Evolutionary conservation across 1,140 invertebrate genomes (phyloP).

Genomic region (Chironomus tepperi): DNA sequence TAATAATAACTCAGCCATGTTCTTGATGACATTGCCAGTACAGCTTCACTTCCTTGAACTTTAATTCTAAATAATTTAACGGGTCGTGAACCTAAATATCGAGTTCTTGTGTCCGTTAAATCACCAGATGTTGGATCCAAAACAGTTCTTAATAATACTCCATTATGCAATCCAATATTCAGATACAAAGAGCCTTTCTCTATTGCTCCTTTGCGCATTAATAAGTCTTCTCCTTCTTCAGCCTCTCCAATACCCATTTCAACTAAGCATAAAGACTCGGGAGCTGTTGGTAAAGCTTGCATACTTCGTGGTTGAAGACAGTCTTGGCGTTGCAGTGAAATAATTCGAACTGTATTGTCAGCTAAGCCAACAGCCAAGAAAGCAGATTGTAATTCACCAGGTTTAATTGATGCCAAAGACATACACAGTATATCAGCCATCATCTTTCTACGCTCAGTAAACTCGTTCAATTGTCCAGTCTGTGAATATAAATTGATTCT

Average conservation of each 20-base stretch:
- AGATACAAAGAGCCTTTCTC: constrained; percentile 73
- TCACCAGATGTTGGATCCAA: constrained; percentile 95
- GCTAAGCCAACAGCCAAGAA: constrained; percentile 95
- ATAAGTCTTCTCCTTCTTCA: constrained; percentile 45
- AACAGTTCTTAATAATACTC: constrained; percentile 88
- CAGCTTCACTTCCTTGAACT: constrained; percentile 94
- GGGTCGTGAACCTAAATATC: constrained; percentile 89
- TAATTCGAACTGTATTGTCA: constrained; percentile 95
- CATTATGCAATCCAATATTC: constrained; percentile 97
- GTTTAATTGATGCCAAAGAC: constrained; percentile 90
- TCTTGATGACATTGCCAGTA: constrained; percentile 93
- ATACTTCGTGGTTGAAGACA: constrained; percentile 89
- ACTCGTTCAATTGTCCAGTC: constrained; percentile 97
- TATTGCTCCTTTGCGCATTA: constrained; percentile 38
- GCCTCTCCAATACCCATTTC: constrained; percentile 65
- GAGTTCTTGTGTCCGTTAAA: constrained; percentile 90
- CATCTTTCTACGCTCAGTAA: constrained; percentile 94
- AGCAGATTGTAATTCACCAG: constrained; percentile 89
- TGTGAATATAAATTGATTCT: constrained; percentile 39
- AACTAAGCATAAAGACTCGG: constrained; percentile 94
- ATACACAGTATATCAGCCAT: constrained; percentile 96
- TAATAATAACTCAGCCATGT: constrained; percentile 99
- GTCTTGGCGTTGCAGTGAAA: constrained; percentile 92
- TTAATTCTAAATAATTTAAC: constrained; percentile 93
- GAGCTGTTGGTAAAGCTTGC: constrained; percentile 92